A percentile compares a stretch with the other conserved stretches of the same genome.
Evolutionary conservation across 2,888 invertebrate genomes (phyloP).

Genomic region (Drosophila acutilabella): DNA sequence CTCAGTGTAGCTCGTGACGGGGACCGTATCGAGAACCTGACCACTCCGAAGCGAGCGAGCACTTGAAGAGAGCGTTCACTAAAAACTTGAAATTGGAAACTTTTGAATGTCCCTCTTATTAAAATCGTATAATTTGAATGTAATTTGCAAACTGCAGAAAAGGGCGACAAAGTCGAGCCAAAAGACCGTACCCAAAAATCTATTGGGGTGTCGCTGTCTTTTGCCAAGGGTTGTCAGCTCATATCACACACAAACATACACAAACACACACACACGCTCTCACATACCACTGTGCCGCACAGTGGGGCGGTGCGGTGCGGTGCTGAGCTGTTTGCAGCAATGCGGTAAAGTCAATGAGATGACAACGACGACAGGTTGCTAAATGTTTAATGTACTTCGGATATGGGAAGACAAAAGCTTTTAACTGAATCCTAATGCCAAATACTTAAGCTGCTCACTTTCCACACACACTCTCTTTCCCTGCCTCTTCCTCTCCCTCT

Average conservation of each 20-base stretch:
- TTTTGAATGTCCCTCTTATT: conserved; percentile 84
- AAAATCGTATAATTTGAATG: conserved; percentile 85
- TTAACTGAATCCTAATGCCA: conserved; percentile 53
- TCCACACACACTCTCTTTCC: neutral
- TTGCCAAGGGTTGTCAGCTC: conserved; percentile 5
- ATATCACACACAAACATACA: neutral
- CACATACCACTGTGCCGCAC: conserved; percentile 14
- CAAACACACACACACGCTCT: no score
- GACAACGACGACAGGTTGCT: conserved; percentile 71
- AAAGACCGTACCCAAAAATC: conserved; percentile 9
- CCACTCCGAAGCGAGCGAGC: conserved; percentile 14
- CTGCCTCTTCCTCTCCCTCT: neutral
- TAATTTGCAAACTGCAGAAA: conserved; percentile 82
- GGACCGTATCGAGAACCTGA: neutral
- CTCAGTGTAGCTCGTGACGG: neutral
- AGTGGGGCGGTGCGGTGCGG: neutral
- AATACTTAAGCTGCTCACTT: conserved; percentile 6
- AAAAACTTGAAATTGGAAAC: conserved; percentile 84
- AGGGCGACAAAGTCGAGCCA: conserved; percentile 48
- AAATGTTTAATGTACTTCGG: conserved; percentile 71
- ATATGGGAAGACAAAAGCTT: conserved; percentile 65
- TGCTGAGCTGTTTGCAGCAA: conserved; percentile 57
- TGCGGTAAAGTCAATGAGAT: conserved; percentile 76
- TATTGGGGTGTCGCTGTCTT: neutral
- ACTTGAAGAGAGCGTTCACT: conserved; percentile 66